These are phyloP conservation scores for Phalera bucephala DNA, from an alignment of 2,888 invertebrate species.

Conservation along the genomic window DNA sequence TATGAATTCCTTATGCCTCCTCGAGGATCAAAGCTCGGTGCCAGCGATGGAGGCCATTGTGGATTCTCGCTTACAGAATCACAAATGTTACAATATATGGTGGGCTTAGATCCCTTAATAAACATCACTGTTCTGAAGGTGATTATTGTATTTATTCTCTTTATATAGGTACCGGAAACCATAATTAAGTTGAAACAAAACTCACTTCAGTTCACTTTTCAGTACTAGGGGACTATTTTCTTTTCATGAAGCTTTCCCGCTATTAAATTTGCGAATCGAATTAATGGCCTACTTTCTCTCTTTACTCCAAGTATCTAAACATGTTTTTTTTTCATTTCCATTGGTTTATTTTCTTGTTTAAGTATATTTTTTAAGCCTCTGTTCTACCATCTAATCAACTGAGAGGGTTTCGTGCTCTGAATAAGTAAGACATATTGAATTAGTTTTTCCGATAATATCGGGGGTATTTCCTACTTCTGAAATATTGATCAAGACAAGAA, in stretches of 20 bases:
- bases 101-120: too few species aligned
- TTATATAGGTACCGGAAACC: too few species aligned
- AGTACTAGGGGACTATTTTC: too few species aligned
- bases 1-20: too few species aligned
- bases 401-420: neutral
- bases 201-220: too few species aligned
- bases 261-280: neutral
- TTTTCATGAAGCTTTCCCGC: neutral
- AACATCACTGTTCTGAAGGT: too few species aligned
- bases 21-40: too few species aligned
- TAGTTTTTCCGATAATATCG: constrained; percentile 2
- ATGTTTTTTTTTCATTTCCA: neutral
- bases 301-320: neutral
- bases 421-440: constrained; percentile 1
- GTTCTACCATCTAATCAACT: neutral
- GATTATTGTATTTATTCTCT: too few species aligned
- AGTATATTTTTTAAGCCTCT: neutral
- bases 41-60: too few species aligned
- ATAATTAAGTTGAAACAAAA: too few species aligned
- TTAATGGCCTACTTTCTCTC: constrained; percentile 1
- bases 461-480: neutral
- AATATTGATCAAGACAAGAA: neutral
- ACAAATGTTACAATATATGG: too few species aligned
- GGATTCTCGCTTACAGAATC: too few species aligned
- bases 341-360: neutral